These are phyloP conservation scores for Oncorhynchus kisutch DNA, from an alignment of 2,113 vertebrate species.

Conservation along the genomic window DNA sequence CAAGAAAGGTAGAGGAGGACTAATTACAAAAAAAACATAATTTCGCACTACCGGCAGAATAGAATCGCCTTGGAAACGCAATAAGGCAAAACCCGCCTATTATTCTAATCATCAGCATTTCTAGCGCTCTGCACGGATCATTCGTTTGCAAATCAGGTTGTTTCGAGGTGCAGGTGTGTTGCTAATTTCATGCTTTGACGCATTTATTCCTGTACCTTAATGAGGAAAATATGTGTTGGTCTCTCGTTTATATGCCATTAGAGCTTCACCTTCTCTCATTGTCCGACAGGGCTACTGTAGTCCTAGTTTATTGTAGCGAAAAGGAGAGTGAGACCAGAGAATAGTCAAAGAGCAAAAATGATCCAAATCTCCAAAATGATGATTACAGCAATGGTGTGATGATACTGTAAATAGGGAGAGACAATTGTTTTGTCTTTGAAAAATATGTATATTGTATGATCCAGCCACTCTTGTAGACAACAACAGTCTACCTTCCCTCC, in stretches of 20 bases:
- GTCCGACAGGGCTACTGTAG: not conserved
- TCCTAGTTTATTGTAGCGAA: too few relatives aligned
- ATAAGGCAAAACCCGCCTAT: slow-evolving; percentile 4
- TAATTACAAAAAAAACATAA: not conserved
- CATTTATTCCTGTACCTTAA: slow-evolving; percentile 82
- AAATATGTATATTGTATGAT: not conserved
- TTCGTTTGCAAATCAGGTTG: slow-evolving; percentile 83
- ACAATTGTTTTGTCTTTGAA: not conserved
- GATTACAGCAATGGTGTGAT: not conserved
- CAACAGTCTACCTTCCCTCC: not conserved
- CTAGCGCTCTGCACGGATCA: slow-evolving; percentile 69
- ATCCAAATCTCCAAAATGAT: not conserved
- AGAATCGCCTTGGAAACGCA: not conserved
- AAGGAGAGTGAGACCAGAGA: not conserved
- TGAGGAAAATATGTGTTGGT: slow-evolving; percentile 77
- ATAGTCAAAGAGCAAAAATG: not conserved
- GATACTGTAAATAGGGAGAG: too few relatives aligned
- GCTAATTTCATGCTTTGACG: slow-evolving; percentile 87
- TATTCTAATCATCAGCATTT: slow-evolving; percentile 75
- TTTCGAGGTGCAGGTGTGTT: slow-evolving; percentile 79
- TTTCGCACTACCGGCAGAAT: not conserved
- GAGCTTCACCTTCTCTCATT: slow-evolving; percentile 57
- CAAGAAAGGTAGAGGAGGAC: not conserved
- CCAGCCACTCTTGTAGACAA: not conserved
- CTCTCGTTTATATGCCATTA: slow-evolving; percentile 72